Conservation (phyloP, 2,113 vertebrate species). For the Cheilinus undulatus region DNA sequence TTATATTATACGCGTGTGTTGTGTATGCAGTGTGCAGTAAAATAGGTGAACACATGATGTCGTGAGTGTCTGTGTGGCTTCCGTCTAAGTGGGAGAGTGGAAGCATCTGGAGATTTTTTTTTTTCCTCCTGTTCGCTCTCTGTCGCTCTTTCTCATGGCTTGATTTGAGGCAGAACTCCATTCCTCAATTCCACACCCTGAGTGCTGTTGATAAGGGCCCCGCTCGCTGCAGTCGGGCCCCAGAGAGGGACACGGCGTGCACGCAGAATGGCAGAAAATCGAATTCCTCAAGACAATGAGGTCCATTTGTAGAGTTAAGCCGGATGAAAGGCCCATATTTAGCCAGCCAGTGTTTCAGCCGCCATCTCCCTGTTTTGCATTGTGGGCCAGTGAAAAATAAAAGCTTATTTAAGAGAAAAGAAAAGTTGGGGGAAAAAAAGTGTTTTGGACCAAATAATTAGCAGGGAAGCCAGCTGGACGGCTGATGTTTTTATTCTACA, state of each 20-base stretch:
- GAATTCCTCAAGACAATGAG: conserved; percentile 85
- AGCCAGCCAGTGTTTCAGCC: conserved; percentile 63
- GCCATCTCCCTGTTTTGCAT: conserved; percentile 60
- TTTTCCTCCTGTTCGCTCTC: not conserved
- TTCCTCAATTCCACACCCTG: conserved; percentile 81
- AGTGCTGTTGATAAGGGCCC: conserved; percentile 82
- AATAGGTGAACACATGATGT: conserved; percentile 34
- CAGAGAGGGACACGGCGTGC: conserved; percentile 70
- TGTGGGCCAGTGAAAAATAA: conserved; percentile 64
- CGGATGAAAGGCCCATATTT: conserved; percentile 81
- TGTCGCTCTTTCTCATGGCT: conserved; percentile 61
- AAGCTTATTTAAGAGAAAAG: conserved; percentile 68
- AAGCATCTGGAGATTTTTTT: conserved; percentile 52
- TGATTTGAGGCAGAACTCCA: conserved; percentile 78
- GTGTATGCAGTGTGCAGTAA: not conserved
- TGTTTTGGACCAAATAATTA: conserved; percentile 72
- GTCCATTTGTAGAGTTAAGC: conserved; percentile 83
- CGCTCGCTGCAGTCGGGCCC: conserved; percentile 70
- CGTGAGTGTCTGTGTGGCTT: conserved; percentile 40
- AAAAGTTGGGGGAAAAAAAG: conserved; percentile 61
- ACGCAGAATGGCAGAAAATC: conserved; percentile 80
- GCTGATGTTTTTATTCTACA: conserved; percentile 25
- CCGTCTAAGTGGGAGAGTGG: conserved; percentile 45
- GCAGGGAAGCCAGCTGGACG: conserved; percentile 30
- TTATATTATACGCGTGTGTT: conserved; percentile 15